A percentile compares a stretch with the other conserved stretches of the same genome.
These are phyloP conservation scores for Rynchops niger DNA, from an alignment of 2,113 vertebrate genomes.

Conservation along the genomic window DNA sequence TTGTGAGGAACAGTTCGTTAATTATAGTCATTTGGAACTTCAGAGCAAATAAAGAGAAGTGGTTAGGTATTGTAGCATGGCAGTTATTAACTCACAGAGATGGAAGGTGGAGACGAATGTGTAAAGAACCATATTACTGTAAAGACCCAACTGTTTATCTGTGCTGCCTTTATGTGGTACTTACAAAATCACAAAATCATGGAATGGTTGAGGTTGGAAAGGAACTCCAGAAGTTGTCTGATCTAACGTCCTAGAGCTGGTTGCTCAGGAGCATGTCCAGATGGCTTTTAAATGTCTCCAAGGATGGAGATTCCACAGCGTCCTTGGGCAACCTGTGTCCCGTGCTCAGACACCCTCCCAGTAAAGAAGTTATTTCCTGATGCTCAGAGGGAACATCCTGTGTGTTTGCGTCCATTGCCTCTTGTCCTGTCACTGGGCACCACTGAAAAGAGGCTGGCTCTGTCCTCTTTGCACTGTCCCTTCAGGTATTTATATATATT, in stretches of 20 bases:
- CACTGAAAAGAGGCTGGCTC: neutral
- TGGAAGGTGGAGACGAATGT: neutral
- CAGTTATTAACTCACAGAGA: neutral
- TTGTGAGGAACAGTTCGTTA: neutral
- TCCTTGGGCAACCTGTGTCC: neutral
- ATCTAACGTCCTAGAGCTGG: neutral
- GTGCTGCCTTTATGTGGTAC: neutral
- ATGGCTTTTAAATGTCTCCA: neutral
- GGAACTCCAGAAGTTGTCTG: neutral
- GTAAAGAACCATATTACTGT: rapidly evolving
- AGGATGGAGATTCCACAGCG: neutral
- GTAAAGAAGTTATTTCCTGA: neutral
- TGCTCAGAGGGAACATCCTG: neutral
- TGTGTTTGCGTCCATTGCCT: neutral
- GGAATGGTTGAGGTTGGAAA: neutral
- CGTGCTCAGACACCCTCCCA: neutral
- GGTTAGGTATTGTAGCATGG: neutral
- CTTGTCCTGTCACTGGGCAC: neutral
- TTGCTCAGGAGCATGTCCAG: neutral
- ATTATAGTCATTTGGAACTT: neutral
- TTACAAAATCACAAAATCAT: neutral
- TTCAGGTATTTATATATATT: neutral
- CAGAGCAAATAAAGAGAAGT: neutral
- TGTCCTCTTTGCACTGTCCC: neutral
- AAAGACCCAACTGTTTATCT: neutral